These are phyloP conservation scores for Gymnocephalus cernua DNA, from an alignment of 2,113 vertebrate species.

Conservation along the genomic window DNA sequence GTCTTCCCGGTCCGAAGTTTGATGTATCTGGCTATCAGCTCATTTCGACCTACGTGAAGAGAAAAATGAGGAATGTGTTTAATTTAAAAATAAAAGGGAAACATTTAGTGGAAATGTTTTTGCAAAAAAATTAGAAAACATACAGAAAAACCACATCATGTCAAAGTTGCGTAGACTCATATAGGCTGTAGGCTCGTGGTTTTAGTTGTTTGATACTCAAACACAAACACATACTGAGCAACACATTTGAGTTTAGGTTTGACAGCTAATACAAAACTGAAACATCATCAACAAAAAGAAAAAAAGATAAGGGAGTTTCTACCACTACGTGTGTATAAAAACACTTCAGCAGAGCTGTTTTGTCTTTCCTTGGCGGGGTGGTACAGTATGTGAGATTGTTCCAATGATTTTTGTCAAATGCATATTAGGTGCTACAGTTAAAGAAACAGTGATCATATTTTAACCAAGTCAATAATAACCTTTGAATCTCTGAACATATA, in stretches of 20 bases:
- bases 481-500: background rate
- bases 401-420: too few relatives aligned
- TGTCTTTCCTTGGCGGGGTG: background rate
- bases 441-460: too few relatives aligned
- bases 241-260: background rate
- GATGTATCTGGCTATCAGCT: slow-evolving; percentile 99
- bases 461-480: too few relatives aligned
- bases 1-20: slow-evolving; percentile 99
- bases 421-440: too few relatives aligned
- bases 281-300: background rate
- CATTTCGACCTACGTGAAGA: slow-evolving; percentile 92
- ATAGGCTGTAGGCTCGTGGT: too few relatives aligned
- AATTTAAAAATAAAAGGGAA: background rate
- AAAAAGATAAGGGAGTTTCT: too few relatives aligned
- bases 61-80: background rate
- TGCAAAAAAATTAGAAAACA: background rate
- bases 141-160: background rate
- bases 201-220: background rate
- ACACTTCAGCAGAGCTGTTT: background rate
- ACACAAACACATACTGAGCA: background rate
- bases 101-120: background rate
- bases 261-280: background rate
- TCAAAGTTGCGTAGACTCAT: background rate
- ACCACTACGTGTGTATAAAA: too few relatives aligned
- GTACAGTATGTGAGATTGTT: background rate